Evolutionary conservation across 30 jellyfish, hydroid and myxozoan species (phyloP), one percentile per base, ranked within the genome.

Genomic region (Rhopilema esculentum): DNA sequence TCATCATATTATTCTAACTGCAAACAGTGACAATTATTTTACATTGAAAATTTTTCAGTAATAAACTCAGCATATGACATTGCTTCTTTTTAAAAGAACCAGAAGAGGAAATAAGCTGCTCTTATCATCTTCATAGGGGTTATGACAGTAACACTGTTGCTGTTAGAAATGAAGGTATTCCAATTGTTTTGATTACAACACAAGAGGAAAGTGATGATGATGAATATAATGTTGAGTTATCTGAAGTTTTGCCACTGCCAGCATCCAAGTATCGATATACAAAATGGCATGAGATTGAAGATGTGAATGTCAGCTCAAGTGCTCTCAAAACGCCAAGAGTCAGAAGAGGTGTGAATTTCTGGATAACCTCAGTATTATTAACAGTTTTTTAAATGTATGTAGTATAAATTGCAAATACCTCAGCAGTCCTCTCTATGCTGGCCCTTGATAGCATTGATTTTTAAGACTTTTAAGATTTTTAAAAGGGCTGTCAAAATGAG

Each of bases 181-280:
- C 98, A 26, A 64, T 92, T 0, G 98, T 92, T 27, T 78, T 81
- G 48, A 80, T 92, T 22, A 87, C 98, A 33, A 67, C 93, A 16
- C 94, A 79, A 61, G 98, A 92, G 15, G 92, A 89, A 27, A 62
- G 24, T 0, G 92, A 81, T 7, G 91, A 86, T 19, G 93, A 87
- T 27, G 91, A 88, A 18, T 69, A 81, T 80, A 94, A 75, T 0
- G 95, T 71, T 71, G 97, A 92, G 72, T 81, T 87, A 82, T 73
- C 64, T 22, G 94, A 92, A 16, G 73, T 87, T 68, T 69, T 92
- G 29, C 98, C 98, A 16, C 91, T 94, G 8, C 97, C 98, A 7
- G 92, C 98, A 25, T 94, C 98, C 53, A 89, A 76, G 72, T 94
- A 89, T 75, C 92, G 98, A 48, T 94, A 84, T 50, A 82, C 97